Evolutionary conservation across 2,888 invertebrate genomes (phyloP), one percentile per base, ranked within the genome.

Genomic region (Rotaria magnacalcarata): DNA sequence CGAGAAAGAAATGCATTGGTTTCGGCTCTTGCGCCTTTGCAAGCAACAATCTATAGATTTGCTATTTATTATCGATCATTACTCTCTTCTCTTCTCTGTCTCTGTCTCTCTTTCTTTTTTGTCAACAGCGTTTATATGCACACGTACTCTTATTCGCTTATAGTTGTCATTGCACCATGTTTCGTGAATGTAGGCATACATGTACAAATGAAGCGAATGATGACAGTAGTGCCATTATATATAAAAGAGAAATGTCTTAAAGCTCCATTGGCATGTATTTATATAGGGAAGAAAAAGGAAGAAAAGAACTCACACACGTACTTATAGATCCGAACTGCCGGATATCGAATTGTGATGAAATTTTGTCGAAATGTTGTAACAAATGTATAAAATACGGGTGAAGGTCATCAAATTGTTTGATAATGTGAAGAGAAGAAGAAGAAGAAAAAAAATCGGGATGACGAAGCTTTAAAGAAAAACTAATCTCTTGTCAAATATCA

Each of bases 401-500:
- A 67, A 67, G 67, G 67, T 67, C 67, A 19, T 67, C 6, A 67
- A 67, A 67, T 67, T 19, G 34, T 67, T 67, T 41, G 19, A 67
- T 67, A 67, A 7, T 34, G 19, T 67, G 67, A 67, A 34, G 6
- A 41, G 7, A 41, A 67, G 67, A 14, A 41, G 7, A 41, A 67
- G 50, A 67, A 67, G n/a, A n/a, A 67, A 34, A 67, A 34, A 34
- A 34, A 34, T 2, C 34, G 34, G 2, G 34, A 67, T 6, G 16
- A 6, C 6, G 67, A 67, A 19, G 67, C 67, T 34, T 67, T 34
- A 16, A 34, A 67, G 27, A 67, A 34, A 34, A 67, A 67, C 67
- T 67, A 67, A 67, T 67, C 67, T 67, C 67, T 67, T 67, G 67
- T 34, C 67, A 67, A 67, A 67, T 67, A 67, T 67, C 67, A 67